Base-by-base conservation (phyloP, 2,888 invertebrate genomes). In the Neocrepidodera transversa region DNA sequence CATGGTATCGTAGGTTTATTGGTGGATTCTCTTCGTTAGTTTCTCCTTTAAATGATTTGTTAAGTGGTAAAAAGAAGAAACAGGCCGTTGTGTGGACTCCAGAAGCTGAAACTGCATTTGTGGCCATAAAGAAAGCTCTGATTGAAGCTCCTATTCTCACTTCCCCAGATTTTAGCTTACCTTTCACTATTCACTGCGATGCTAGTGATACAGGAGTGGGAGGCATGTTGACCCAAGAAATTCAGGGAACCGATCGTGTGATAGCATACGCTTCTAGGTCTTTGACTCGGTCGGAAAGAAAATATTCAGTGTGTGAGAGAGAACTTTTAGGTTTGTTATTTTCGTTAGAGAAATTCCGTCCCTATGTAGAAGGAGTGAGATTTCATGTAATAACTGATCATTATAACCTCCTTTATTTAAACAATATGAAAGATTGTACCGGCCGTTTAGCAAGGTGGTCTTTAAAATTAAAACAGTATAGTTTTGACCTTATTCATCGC, bases 301-400 rank as follows among this genome's bases (percentile, higher is more conserved):
- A 72, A 32, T 71, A 64, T 53, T 51, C 67, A 1, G 63, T 67
- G 1, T 68, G 68, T 5, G 72, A 75, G 54, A 13, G 59, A 35
- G 74, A 74, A 58, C 55, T 66, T 30, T 51, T 70, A 2, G 69
- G 66, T 1, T 59, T 72, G 16, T 4, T 74, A 3, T 68, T 68
- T 40, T 55, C 53, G 6, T 57, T 67, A n/a, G 63, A 66, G 45
- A 67, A 63, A 51, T 68, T 58, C 18, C 35, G 58, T 40, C 54
- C 60, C n/a, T 71, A 64, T 38, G 42, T 68, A 1, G 69, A 70
- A 53, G 67, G 55, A 5, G 7, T 7, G 23, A 3, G 7, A 5
- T 23, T 23, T 23, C 3, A 3, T 5, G 4, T 23, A 3, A 3
- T 23, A 23, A 23, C 23, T 3, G 23, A 23, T 23, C 23, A 23